A percentile compares a stretch with the other conserved stretches of the same genome.
phyloP scores from a whole-genome alignment of 2,888 invertebrate genomes.

The Aphodius granarius region DNA sequence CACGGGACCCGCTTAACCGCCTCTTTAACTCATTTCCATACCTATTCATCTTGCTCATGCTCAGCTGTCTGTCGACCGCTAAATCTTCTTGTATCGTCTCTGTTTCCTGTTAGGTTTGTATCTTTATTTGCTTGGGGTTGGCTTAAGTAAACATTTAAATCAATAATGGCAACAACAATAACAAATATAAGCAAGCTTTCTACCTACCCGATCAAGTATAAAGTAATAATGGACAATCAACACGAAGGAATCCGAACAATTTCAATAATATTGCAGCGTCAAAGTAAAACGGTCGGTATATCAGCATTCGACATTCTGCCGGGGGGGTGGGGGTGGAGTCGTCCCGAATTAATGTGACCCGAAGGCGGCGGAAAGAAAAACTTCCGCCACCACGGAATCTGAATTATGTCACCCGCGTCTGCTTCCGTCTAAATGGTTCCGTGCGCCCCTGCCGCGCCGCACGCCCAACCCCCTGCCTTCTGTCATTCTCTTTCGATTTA shows the following conservation, averaged over 20 bases:
- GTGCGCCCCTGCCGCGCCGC: background rate
- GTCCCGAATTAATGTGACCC: background rate
- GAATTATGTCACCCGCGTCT: background rate
- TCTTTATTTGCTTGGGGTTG: background rate
- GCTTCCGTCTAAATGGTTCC: background rate
- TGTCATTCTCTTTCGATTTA: background rate
- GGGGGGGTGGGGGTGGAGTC: background rate
- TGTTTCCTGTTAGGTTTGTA: background rate
- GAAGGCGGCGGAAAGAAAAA: background rate
- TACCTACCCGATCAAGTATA: too few species aligned
- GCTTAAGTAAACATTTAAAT: background rate
- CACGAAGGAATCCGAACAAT: background rate
- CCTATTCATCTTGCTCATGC: slow-evolving; percentile 33
- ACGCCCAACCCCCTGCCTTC: background rate
- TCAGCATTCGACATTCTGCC: background rate
- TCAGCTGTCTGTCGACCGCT: background rate
- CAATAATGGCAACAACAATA: background rate
- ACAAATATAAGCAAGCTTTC: too few species aligned
- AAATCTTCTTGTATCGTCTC: background rate
- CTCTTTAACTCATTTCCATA: slow-evolving; percentile 36
- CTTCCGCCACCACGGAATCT: background rate
- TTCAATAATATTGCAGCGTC: background rate
- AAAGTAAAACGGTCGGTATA: background rate
- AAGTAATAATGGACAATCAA: background rate
- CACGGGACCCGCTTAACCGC: slow-evolving; percentile 33